Evolutionary conservation across 2,888 invertebrate genomes (phyloP).

Genomic region (Drosophila neoperkinsi): DNA sequence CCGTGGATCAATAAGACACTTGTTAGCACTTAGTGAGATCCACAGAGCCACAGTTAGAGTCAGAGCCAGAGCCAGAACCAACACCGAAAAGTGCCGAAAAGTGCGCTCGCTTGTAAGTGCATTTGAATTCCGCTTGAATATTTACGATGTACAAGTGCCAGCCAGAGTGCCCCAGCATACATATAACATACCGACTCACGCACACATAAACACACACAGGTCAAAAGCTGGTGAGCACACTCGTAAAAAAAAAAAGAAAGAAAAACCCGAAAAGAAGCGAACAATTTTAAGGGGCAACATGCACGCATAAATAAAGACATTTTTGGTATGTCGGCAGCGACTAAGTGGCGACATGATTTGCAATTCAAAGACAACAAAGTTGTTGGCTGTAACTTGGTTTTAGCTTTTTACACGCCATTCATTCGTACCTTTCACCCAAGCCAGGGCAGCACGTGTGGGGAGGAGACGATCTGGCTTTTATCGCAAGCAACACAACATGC

Average conservation of each 20-base stretch:
- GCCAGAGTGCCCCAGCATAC: slow-evolving; percentile 57
- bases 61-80: slow-evolving; percentile 3
- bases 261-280: slow-evolving; percentile 2
- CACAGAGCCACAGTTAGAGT: not conserved
- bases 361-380: slow-evolving; percentile 74
- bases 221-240: slow-evolving; percentile 32
- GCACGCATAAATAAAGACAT: slow-evolving; percentile 78
- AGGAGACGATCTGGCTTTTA: slow-evolving; percentile 20
- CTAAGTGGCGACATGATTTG: slow-evolving; percentile 65
- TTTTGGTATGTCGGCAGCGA: slow-evolving; percentile 41
- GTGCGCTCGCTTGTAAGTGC: slow-evolving; percentile 49
- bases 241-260: slow-evolving; percentile 37
- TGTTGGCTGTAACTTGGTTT: slow-evolving; percentile 46
- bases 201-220: not conserved
- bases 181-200: slow-evolving; percentile 11
- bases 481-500: slow-evolving; percentile 35
- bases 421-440: slow-evolving; percentile 2
- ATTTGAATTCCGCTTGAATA: slow-evolving; percentile 74
- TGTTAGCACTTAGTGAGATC: slow-evolving; percentile 65
- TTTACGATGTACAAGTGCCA: slow-evolving; percentile 68
- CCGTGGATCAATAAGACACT: slow-evolving; percentile 63
- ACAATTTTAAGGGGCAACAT: slow-evolving; percentile 41
- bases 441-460: not conserved
- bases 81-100: slow-evolving; percentile 33
- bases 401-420: slow-evolving; percentile 14